Percentiles rank a stretch among this genome's conserved stretches.
These are phyloP conservation scores for Mastomys natalensis DNA, from an alignment of 2,113 vertebrate species.

Conservation along the genomic window DNA sequence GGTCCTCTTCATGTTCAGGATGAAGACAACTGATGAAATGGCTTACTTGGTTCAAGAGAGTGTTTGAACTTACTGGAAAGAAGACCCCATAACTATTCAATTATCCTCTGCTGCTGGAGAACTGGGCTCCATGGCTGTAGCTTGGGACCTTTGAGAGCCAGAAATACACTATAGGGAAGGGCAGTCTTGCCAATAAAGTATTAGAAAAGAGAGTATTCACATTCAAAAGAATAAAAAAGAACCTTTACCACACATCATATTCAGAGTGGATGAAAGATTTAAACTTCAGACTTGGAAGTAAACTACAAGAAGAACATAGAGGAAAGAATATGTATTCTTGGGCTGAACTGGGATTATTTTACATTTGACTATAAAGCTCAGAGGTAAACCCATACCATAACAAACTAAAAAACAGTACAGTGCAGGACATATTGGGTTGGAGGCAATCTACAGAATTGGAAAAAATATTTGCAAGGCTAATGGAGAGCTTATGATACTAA, in stretches of 20 bases:
- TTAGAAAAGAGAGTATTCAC: not conserved
- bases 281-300: no score
- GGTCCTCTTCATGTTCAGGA: not conserved
- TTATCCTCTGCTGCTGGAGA: slow-evolving; percentile 88
- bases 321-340: not conserved
- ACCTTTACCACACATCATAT: not conserved
- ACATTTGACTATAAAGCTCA: not conserved
- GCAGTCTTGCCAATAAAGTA: not conserved
- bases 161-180: not conserved
- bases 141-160: slow-evolving; percentile 69
- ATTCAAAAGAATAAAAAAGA: not conserved
- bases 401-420: not conserved
- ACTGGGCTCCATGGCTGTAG: slow-evolving; percentile 92
- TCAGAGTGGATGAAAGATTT: not conserved
- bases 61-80: not conserved
- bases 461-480: not conserved
- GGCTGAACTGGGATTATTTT: not conserved
- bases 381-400: not conserved
- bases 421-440: not conserved
- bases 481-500: not conserved
- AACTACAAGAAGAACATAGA: not conserved
- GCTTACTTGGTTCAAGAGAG: not conserved
- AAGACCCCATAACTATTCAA: not conserved
- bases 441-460: not conserved
- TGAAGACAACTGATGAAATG: not conserved